Base-by-base conservation (phyloP, 2,888 invertebrate genomes). In the Caenorhabditis zanzibari region DNA sequence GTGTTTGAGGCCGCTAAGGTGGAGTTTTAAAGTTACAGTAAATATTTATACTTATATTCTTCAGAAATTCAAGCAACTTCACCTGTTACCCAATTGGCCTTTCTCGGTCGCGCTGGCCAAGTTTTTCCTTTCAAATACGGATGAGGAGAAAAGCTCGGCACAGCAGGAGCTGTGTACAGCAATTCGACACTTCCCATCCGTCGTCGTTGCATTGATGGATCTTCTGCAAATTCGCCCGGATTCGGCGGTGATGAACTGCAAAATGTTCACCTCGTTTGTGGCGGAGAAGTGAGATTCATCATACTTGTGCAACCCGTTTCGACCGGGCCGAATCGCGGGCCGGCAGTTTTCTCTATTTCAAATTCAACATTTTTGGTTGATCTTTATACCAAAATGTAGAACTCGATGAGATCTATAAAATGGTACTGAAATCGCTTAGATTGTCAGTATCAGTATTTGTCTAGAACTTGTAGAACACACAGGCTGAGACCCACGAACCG, bases 51-150 rank as follows among this genome's bases (percentile, higher is more conserved):
- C 2, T 7, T 58, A 32, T 22, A 14, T 1, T 58, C 58, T 52
- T 35, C 86, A 93, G 93, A 89, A 91, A 14, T 92, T 94, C 64
- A 94, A 95, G 88, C 96, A 96, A 93, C 93, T 96, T 58, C 94
- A 95, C 52, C 95, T 96, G 92, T 93, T 97, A 81, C 96, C 96
- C n/a, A 96, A 96, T 92, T 95, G 96, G 94, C 95, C 95, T 0
- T 96, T 95, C 92, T 96, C 96, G 1, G 93, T 95, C 81, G 95
- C 96, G 0, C 93, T 96, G 86, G 96, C 96, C 2, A 93, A 95
- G 92, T 94, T 88, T 35, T 71, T 86, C 47, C 41, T 69, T 47
- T 93, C 94, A 63, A 85, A 87, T 47, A 80, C 80, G 0, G 87
- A 82, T 3, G 85, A 86, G 32, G 86, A 87, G 14, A 66, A 88